phyloP scores from a whole-genome alignment of 1,140 invertebrate genomes.

The Dreissena rostriformis region DNA sequence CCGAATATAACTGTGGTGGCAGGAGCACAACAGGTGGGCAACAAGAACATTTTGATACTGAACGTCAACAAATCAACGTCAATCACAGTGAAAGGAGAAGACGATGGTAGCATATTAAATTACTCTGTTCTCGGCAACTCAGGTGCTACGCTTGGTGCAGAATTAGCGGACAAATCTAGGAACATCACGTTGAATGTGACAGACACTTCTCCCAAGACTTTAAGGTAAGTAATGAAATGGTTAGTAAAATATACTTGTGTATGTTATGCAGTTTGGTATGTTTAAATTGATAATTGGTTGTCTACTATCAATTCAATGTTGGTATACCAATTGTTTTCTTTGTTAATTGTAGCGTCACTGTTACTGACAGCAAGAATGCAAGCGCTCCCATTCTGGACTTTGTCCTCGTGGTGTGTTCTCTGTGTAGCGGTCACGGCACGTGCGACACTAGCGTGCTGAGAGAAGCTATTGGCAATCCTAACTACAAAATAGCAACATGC shows the following conservation, averaged over 20 bases:
- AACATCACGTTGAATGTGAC: neutral
- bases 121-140: neutral
- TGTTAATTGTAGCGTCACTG: neutral
- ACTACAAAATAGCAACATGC: conserved; percentile 43
- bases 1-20: neutral
- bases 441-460: conserved; percentile 25
- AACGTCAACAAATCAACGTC: neutral
- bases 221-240: neutral
- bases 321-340: neutral
- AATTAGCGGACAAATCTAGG: neutral
- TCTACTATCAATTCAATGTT: neutral
- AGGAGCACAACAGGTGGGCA: neutral
- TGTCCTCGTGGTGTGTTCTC: conserved; percentile 40
- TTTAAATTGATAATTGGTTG: neutral
- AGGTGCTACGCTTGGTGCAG: neutral
- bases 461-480: conserved; percentile 23
- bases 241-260: neutral
- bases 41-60: neutral
- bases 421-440: conserved; percentile 28
- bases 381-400: conserved; percentile 22
- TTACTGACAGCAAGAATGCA: conserved; percentile 19
- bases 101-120: neutral
- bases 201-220: neutral
- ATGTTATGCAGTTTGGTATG: neutral
- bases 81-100: neutral